Conservation (phyloP, 2,797 vertebrate genomes). For the Rhabdophis nuchalis region DNA sequence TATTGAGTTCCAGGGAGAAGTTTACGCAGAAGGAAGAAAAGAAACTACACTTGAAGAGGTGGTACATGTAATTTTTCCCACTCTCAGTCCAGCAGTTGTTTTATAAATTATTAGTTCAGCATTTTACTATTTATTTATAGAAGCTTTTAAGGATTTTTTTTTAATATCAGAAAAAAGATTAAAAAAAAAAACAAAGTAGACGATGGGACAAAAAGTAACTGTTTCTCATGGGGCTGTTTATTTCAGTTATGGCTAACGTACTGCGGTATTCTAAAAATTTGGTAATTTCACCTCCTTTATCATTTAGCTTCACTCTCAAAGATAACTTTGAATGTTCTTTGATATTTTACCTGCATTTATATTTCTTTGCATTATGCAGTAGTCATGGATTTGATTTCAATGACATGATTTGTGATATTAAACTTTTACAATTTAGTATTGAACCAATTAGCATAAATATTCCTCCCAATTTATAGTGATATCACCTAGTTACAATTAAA, state of each 20-base stretch:
- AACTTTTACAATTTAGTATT: neutral
- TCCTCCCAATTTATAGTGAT: neutral
- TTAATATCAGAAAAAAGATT: neutral
- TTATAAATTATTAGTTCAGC: neutral
- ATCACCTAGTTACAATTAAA: neutral
- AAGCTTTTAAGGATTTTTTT: neutral
- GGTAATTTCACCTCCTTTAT: neutral
- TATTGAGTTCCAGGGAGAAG: neutral
- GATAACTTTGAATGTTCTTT: neutral
- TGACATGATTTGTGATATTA: neutral
- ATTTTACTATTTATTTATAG: neutral
- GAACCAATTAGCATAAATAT: neutral
- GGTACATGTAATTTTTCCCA: neutral
- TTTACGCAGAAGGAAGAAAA: neutral
- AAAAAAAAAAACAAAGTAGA: neutral
- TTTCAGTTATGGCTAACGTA: neutral
- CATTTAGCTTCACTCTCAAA: constrained; percentile 4
- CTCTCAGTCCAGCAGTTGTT: neutral
- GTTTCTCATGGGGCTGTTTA: neutral
- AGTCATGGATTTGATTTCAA: constrained; percentile 17
- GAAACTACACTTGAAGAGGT: no score
- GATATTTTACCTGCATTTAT: neutral
- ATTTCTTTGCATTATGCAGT: neutral
- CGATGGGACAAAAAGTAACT: neutral
- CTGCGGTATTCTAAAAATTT: neutral